Evolutionary conservation across 2,113 vertebrate species (phyloP).

Genomic region (Copsychus sechellarum): DNA sequence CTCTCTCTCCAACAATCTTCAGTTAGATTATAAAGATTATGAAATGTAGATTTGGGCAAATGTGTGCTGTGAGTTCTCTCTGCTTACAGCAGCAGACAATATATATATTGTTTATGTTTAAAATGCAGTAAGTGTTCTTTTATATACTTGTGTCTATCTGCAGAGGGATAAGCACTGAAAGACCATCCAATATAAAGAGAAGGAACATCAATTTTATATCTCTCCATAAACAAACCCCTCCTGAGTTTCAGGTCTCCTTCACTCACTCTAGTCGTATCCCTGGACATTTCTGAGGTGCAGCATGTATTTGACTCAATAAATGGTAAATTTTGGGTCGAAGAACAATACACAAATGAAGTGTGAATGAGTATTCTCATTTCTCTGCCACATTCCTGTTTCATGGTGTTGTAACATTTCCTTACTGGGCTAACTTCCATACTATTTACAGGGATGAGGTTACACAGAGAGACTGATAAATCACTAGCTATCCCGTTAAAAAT

Average conservation of each 20-base stretch:
- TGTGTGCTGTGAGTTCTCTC: background rate
- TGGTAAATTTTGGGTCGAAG: background rate
- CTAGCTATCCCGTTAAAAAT: background rate
- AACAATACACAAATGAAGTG: background rate
- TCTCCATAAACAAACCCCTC: background rate
- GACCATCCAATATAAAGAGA: background rate
- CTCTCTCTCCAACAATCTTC: background rate
- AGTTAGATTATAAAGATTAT: background rate
- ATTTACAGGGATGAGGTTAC: background rate
- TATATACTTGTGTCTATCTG: background rate
- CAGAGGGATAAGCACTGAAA: background rate
- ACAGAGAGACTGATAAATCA: conserved; percentile 6
- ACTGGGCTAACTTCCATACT: conserved; percentile 23
- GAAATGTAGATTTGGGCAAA: background rate
- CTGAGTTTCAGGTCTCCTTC: background rate
- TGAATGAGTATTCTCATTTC: conserved; percentile 22
- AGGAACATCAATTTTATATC: background rate
- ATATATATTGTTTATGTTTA: background rate
- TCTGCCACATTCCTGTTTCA: conserved; percentile 33
- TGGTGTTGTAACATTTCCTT: conserved; percentile 47
- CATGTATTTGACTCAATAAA: background rate
- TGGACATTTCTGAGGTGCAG: background rate
- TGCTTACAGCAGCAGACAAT: background rate
- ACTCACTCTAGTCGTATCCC: background rate
- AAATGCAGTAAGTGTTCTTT: background rate